phyloP scores from a whole-genome alignment of 1,140 invertebrate species.

The Eupeodes corollae region DNA sequence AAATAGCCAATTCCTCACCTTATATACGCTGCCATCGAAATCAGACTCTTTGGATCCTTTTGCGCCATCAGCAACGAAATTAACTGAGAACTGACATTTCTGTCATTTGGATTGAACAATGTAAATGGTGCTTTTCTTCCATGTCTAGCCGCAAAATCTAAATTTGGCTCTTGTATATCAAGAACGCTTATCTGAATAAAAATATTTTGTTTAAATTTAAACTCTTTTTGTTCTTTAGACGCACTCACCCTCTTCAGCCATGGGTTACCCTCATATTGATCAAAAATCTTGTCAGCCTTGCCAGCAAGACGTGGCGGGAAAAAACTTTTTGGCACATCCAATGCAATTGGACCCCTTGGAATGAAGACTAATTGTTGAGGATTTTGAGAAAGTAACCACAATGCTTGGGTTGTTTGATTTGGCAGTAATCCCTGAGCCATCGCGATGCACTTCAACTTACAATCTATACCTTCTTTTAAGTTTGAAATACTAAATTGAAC shows the following conservation, averaged over 20 bases:
- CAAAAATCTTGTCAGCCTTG: constrained; percentile 35
- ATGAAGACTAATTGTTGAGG: constrained; percentile 52
- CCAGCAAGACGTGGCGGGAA: constrained; percentile 27
- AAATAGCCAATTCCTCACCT: constrained; percentile 13
- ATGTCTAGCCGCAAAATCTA: constrained; percentile 18
- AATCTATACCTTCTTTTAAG: too few species aligned
- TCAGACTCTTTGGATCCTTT: constrained; percentile 20
- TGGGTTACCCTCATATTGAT: constrained; percentile 42
- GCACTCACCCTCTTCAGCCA: constrained; percentile 10
- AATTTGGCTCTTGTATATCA: constrained; percentile 36
- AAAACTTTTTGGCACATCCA: constrained; percentile 47
- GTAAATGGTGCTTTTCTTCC: constrained; percentile 41
- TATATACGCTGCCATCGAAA: constrained; percentile 21
- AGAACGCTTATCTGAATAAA: constrained; percentile 37
- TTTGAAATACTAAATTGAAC: too few species aligned
- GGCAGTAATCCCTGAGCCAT: too few species aligned
- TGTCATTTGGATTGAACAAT: constrained; percentile 44
- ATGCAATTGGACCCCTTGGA: constrained; percentile 44
- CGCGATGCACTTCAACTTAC: too few species aligned
- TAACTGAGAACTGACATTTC: constrained; percentile 42
- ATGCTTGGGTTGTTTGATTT: constrained; percentile 23
- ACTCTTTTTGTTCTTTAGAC: too few species aligned
- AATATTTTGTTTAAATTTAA: too few species aligned
- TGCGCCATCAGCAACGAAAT: constrained; percentile 41
- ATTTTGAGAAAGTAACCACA: constrained; percentile 48